Evolutionary conservation across 2,113 vertebrate genomes (phyloP).

Genomic region (Struthidea cinerea): DNA sequence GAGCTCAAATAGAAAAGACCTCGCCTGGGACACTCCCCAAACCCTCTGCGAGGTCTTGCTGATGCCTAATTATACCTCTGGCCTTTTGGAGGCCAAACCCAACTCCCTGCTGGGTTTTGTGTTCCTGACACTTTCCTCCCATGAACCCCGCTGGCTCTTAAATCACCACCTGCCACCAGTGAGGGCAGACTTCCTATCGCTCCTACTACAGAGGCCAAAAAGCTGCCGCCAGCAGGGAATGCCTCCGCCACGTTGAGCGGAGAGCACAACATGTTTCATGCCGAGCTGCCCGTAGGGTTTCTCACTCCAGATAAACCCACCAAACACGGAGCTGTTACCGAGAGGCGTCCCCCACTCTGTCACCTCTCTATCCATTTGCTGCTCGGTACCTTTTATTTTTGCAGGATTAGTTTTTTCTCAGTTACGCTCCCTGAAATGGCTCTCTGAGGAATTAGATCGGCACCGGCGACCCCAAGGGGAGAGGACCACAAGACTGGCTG

Average conservation of each 20-base stretch:
- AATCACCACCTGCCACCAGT: neutral
- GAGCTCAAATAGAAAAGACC: neutral
- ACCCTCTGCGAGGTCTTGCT: neutral
- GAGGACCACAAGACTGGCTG: neutral
- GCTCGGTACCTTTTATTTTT: neutral
- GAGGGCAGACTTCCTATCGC: neutral
- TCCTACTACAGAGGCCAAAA: neutral
- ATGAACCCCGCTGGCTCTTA: neutral
- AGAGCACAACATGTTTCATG: neutral
- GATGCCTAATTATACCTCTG: neutral
- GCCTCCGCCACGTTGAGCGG: neutral
- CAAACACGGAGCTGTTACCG: fast-evolving
- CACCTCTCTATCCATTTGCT: neutral
- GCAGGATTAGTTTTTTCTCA: neutral
- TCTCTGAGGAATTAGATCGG: neutral
- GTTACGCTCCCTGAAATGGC: neutral
- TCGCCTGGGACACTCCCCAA: neutral
- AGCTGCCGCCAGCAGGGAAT: neutral
- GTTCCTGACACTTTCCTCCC: neutral
- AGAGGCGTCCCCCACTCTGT: neutral
- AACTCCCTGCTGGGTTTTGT: neutral
- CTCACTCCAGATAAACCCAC: neutral
- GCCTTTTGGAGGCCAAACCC: neutral
- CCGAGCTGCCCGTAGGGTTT: neutral
- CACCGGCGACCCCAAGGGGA: neutral